Evolutionary conservation across 1,140 invertebrate species (phyloP).

Genomic region (Platorchestia sp.): DNA sequence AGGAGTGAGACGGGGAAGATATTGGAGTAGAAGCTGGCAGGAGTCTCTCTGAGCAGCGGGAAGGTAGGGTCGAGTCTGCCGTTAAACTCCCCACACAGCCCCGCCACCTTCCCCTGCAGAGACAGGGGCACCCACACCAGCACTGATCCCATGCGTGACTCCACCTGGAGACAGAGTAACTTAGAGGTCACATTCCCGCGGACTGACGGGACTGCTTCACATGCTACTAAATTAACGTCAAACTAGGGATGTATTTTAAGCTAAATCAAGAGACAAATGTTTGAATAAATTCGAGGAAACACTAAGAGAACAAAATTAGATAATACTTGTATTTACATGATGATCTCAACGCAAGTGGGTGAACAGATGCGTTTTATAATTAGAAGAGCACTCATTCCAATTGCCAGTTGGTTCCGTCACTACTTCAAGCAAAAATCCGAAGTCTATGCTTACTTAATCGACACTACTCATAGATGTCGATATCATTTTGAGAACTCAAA

Average conservation of each 20-base stretch:
- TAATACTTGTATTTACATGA: too few relatives aligned
- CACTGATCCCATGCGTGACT: neutral
- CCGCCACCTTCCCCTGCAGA: neutral
- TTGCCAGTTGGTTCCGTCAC: too few relatives aligned
- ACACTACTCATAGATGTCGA: too few relatives aligned
- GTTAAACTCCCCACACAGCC: constrained; percentile 2
- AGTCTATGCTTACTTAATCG: too few relatives aligned
- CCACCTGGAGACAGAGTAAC: neutral
- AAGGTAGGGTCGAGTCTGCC: neutral
- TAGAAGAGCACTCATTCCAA: too few relatives aligned
- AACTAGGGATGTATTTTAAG: neutral
- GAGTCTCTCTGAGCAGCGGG: constrained; percentile 6
- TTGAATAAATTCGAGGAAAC: neutral
- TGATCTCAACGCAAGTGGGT: too few relatives aligned
- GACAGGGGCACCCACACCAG: neutral
- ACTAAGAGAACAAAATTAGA: neutral
- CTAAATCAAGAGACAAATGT: neutral
- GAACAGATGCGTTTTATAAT: too few relatives aligned
- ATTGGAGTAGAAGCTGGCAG: constrained; percentile 9
- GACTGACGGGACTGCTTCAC: neutral
- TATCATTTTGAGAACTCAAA: too few relatives aligned
- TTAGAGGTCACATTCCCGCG: neutral
- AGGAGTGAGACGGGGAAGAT: neutral
- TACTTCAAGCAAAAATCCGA: too few relatives aligned
- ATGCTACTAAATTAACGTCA: too few relatives aligned